A percentile compares a stretch with the other conserved stretches of the same genome.
Evolutionary conservation across 2,797 vertebrate genomes (phyloP).

Genomic region (Sebastes hopkinsi): DNA sequence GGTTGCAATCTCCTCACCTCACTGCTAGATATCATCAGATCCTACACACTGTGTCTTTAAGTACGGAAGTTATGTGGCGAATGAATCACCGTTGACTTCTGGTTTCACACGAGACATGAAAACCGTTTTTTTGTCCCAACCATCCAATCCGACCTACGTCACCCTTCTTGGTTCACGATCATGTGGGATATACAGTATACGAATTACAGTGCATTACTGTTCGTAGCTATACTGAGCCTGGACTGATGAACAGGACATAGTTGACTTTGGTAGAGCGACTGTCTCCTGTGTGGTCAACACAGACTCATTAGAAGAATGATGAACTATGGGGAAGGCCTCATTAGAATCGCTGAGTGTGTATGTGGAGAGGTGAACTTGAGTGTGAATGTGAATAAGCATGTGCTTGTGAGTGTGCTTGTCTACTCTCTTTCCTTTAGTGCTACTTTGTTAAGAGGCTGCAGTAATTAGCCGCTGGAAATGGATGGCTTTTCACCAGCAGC

Average conservation of each 20-base stretch:
- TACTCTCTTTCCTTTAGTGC: constrained; percentile 86
- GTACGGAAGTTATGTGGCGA: not conserved
- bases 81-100: not conserved
- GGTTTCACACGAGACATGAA: not conserved
- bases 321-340: constrained; percentile 86
- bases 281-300: constrained; percentile 84
- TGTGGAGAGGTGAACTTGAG: constrained; percentile 14
- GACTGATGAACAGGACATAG: not conserved
- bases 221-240: not conserved
- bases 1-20: too few relatives aligned
- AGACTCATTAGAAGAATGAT: constrained; percentile 91
- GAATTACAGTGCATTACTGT: not conserved
- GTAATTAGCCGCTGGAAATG: constrained; percentile 94
- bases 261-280: constrained; percentile 16
- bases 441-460: constrained; percentile 92
- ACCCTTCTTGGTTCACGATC: too few relatives aligned
- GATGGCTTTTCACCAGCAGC: constrained; percentile 92
- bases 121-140: too few relatives aligned
- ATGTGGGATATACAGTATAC: not conserved
- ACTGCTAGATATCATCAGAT: too few relatives aligned
- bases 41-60: too few relatives aligned
- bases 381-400: constrained; percentile 20
- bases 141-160: not conserved
- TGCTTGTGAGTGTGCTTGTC: constrained; percentile 37
- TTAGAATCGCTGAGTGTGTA: constrained; percentile 86